These are phyloP conservation scores for Caenorhabditis sp. DNA, from an alignment of 2,888 invertebrate species.

Conservation along the genomic window DNA sequence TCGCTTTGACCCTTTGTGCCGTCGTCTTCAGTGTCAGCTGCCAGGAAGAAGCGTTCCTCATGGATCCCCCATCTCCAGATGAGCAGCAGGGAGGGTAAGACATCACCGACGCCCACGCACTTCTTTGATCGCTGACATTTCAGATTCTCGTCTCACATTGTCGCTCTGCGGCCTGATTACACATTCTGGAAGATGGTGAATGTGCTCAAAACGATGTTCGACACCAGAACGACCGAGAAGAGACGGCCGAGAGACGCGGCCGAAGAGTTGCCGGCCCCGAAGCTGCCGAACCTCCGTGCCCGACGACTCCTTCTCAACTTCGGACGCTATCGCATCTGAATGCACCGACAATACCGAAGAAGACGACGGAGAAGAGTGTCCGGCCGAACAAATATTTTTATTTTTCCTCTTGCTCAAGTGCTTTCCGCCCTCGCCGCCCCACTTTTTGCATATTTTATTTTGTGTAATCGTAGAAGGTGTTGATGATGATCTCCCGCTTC, in stretches of 20 bases:
- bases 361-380: slow-evolving; percentile 6
- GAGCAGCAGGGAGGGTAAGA: slow-evolving; percentile 44
- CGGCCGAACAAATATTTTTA: slow-evolving; percentile 17
- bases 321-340: slow-evolving; percentile 47
- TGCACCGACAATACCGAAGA: background rate
- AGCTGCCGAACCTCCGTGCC: slow-evolving; percentile 34
- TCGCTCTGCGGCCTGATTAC: slow-evolving; percentile 62
- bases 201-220: slow-evolving; percentile 59
- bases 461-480: slow-evolving; percentile 14
- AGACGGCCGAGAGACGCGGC: slow-evolving; percentile 30
- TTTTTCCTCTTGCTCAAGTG: slow-evolving; percentile 21
- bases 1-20: background rate
- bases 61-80: slow-evolving; percentile 32
- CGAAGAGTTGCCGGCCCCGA: slow-evolving; percentile 12
- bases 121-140: slow-evolving; percentile 1
- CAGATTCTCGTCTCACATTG: slow-evolving; percentile 57
- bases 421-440: background rate
- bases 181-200: slow-evolving; percentile 61
- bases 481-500: slow-evolving; percentile 24
- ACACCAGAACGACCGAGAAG: slow-evolving; percentile 47
- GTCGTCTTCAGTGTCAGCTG: slow-evolving; percentile 11
- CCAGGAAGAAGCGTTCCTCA: slow-evolving; percentile 31
- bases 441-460: slow-evolving; percentile 8
- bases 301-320: slow-evolving; percentile 54
- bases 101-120: background rate